These are phyloP conservation scores for Tupiocoris notatus DNA, from an alignment of 2,888 invertebrate genomes.

Conservation along the genomic window DNA sequence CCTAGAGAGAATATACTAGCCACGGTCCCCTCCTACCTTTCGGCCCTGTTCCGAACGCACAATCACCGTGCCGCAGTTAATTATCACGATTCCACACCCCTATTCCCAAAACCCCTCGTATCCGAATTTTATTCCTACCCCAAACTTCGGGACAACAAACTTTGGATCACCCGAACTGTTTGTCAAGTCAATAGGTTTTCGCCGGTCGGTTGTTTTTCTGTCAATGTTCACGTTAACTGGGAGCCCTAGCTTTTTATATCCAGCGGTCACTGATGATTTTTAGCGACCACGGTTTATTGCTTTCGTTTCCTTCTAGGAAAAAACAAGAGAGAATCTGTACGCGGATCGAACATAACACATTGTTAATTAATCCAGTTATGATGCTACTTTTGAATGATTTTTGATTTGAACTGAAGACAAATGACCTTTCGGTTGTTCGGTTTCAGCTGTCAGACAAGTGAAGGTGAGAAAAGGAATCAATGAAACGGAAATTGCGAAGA, in stretches of 20 bases:
- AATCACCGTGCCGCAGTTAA: constrained; percentile 30
- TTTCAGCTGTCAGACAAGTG: too few relatives aligned
- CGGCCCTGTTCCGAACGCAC: background rate
- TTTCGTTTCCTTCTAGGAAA: too few relatives aligned
- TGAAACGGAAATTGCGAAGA: too few relatives aligned
- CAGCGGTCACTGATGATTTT: too few relatives aligned
- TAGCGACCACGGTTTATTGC: too few relatives aligned
- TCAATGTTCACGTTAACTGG: constrained; percentile 9
- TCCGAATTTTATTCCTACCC: constrained; percentile 11
- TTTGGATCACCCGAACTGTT: constrained; percentile 16
- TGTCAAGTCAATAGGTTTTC: constrained; percentile 29
- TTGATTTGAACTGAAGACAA: too few relatives aligned
- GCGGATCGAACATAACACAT: too few relatives aligned
- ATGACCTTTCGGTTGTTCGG: too few relatives aligned
- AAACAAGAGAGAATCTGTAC: too few relatives aligned
- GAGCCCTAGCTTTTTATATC: background rate
- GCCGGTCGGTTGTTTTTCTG: constrained; percentile 6
- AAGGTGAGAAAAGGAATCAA: too few relatives aligned
- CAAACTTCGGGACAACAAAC: background rate
- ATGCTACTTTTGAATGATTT: too few relatives aligned
- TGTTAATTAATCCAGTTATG: too few relatives aligned
- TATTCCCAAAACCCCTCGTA: background rate
- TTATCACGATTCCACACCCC: constrained; percentile 4
- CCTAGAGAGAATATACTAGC: constrained; percentile 15
- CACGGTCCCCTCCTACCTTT: constrained; percentile 3